These are phyloP conservation scores for Datnioides undecimradiatus DNA, from an alignment of 2,113 vertebrate genomes.

Conservation along the genomic window DNA sequence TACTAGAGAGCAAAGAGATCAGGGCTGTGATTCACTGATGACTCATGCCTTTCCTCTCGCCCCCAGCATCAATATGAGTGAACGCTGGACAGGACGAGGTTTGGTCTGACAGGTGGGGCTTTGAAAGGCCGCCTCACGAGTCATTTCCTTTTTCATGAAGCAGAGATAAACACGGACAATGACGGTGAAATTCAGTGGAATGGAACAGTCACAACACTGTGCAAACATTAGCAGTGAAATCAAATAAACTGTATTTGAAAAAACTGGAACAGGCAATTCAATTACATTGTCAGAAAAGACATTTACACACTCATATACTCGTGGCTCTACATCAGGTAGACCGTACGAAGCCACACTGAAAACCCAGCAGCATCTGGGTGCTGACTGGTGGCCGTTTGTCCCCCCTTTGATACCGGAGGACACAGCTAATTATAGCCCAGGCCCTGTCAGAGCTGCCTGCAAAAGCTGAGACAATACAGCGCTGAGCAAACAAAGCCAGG, in stretches of 20 bases:
- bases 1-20: conserved; percentile 37
- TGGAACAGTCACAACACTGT: background rate
- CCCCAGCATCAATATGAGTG: conserved; percentile 40
- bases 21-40: conserved; percentile 40
- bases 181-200: background rate
- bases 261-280: background rate
- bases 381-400: conserved; percentile 19
- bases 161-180: conserved; percentile 6
- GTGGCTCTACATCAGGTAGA: background rate
- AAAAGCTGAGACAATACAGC: conserved; percentile 52
- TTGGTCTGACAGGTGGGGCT: conserved; percentile 18
- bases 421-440: conserved; percentile 59
- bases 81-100: background rate
- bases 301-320: background rate
- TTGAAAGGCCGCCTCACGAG: conserved; percentile 28
- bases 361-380: conserved; percentile 4
- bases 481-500: conserved; percentile 59
- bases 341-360: background rate
- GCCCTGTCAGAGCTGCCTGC: conserved; percentile 30
- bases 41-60: conserved; percentile 17
- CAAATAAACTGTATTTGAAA: background rate
- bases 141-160: conserved; percentile 11
- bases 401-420: conserved; percentile 42
- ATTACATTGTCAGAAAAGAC: background rate
- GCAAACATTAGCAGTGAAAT: background rate